Evolutionary conservation across 1,140 invertebrate species (phyloP).

Genomic region (Drosophila biarmipes): DNA sequence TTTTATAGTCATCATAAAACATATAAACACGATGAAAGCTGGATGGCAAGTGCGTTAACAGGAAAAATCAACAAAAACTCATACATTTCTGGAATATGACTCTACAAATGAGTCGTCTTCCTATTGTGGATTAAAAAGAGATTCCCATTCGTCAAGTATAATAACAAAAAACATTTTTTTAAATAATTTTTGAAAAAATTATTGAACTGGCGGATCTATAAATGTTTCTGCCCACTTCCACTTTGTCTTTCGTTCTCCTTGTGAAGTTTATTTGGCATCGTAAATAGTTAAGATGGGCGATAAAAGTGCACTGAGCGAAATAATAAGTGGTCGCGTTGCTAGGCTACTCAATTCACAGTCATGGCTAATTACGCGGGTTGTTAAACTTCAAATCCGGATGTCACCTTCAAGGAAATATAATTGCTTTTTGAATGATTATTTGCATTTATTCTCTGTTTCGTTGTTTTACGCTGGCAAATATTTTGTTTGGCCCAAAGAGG

Average conservation of each 20-base stretch:
- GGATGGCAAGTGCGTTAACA: too few species aligned
- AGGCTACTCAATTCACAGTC: slow-evolving; percentile 39
- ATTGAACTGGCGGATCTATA: background rate
- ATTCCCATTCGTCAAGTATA: too few species aligned
- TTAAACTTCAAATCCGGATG: slow-evolving; percentile 49
- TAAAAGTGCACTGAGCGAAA: slow-evolving; percentile 60
- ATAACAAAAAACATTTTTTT: background rate
- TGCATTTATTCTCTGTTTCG: slow-evolving; percentile 9
- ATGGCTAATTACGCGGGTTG: slow-evolving; percentile 48
- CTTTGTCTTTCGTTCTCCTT: slow-evolving; percentile 13
- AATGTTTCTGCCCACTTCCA: background rate
- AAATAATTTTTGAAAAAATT: slow-evolving; percentile 22
- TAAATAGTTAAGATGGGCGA: slow-evolving; percentile 53
- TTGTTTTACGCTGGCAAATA: background rate
- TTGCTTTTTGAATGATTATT: slow-evolving; percentile 36
- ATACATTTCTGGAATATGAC: background rate
- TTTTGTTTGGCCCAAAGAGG: slow-evolving; percentile 18
- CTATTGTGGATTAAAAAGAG: too few species aligned
- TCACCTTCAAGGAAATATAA: slow-evolving; percentile 44
- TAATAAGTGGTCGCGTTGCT: slow-evolving; percentile 12
- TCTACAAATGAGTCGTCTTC: too few species aligned
- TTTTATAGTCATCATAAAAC: background rate
- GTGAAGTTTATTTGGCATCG: slow-evolving; percentile 29
- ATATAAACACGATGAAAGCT: background rate
- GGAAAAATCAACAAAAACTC: background rate